Evolutionary conservation across 1,140 invertebrate genomes (phyloP).

Genomic region (Antheraea pernyi): DNA sequence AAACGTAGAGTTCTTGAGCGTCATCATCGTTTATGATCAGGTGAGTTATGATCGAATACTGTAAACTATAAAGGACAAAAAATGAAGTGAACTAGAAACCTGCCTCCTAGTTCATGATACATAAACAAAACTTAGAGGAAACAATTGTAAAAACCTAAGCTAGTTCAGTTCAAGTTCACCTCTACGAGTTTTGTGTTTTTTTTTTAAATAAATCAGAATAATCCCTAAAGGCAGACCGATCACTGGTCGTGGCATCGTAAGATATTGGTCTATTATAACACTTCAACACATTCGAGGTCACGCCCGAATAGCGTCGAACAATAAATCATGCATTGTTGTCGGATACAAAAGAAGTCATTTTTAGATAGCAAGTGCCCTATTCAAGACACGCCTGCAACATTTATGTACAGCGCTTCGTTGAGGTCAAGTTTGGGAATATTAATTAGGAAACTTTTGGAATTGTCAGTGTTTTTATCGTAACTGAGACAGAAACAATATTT

Average conservation of each 20-base stretch:
- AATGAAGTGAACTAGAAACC: too few species aligned
- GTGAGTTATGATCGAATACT: too few species aligned
- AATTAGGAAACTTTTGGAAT: not conserved
- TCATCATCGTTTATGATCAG: too few species aligned
- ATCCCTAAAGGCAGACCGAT: not conserved
- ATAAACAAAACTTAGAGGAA: too few species aligned
- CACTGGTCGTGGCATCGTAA: conserved; percentile 5
- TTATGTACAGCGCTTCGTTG: not conserved
- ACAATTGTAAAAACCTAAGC: too few species aligned
- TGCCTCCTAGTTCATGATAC: too few species aligned
- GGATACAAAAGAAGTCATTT: conserved; percentile 67
- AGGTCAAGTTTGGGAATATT: conserved; percentile 3
- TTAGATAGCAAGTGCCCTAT: conserved; percentile 52
- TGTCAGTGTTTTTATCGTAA: too few species aligned
- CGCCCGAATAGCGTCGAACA: conserved; percentile 33
- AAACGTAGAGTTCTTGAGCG: too few species aligned
- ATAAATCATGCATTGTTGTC: conserved; percentile 68
- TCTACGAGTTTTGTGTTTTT: too few species aligned
- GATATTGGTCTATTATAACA: conserved; percentile 19
- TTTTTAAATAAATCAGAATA: not conserved
- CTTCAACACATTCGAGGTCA: conserved; percentile 28
- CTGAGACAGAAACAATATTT: too few species aligned
- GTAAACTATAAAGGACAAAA: too few species aligned
- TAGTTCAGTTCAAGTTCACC: too few species aligned
- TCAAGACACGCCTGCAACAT: conserved; percentile 29